Conservation (phyloP, 2,888 invertebrate genomes). For the Chromoteleia sp. region DNA sequence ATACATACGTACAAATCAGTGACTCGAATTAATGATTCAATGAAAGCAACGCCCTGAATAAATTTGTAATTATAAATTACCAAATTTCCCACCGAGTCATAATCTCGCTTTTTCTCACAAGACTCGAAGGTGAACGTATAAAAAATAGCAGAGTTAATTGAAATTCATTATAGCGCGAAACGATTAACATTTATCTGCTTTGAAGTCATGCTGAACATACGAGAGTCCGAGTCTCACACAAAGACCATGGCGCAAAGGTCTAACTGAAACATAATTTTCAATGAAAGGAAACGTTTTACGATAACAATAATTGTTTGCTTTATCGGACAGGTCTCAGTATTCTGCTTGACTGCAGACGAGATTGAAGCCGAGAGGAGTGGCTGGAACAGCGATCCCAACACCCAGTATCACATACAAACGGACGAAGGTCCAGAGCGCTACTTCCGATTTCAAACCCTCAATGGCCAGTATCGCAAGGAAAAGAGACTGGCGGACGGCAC, state of each 20-base stretch:
- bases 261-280: slow-evolving; percentile 38
- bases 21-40: background rate
- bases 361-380: slow-evolving; percentile 84
- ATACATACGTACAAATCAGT: too few relatives aligned
- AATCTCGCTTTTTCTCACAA: slow-evolving; percentile 22
- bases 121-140: background rate
- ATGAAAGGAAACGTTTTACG: slow-evolving; percentile 34
- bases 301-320: slow-evolving; percentile 55
- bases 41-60: background rate
- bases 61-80: slow-evolving; percentile 13
- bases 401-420: slow-evolving; percentile 96
- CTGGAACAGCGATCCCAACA: slow-evolving; percentile 88
- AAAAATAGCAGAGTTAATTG: slow-evolving; percentile 24
- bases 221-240: slow-evolving; percentile 5
- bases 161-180: slow-evolving; percentile 42
- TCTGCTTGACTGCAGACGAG: slow-evolving; percentile 80
- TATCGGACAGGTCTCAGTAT: slow-evolving; percentile 77
- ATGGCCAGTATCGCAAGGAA: slow-evolving; percentile 95
- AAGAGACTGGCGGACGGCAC: slow-evolving; percentile 94
- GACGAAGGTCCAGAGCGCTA: slow-evolving; percentile 96
- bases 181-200: slow-evolving; percentile 53
- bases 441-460: slow-evolving; percentile 95
- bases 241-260: slow-evolving; percentile 16
- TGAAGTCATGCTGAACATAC: slow-evolving; percentile 35
- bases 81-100: slow-evolving; percentile 32